Evolutionary conservation across 37 sponge, comb jelly and placozoan genomes (phyloP), one percentile per base, ranked within the genome.

Genomic region (Oopsacas minuta): DNA sequence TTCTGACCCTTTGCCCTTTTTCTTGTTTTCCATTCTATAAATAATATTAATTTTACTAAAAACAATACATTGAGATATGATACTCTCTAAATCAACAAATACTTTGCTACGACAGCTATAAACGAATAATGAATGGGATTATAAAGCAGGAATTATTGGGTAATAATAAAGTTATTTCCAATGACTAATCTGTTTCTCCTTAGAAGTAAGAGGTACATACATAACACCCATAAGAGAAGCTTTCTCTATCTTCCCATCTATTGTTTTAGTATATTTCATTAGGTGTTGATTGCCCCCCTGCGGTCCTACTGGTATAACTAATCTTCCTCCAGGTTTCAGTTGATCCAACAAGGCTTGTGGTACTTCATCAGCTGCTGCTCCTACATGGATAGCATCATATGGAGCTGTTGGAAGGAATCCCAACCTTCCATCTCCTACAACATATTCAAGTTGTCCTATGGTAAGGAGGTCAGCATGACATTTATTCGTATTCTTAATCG

Each of bases 331-430:
- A 30, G 89, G 90, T 38, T 93, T 91, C 42, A 97, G 88, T 86
- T 97, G 99, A 32, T 93, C 90, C 36, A 94, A 38, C 23, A 96
- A 23, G 23, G 95, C 90, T 37, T 90, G 82, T 8, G 99, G 95
- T 0, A 92, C 86, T 0, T 23, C 84, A 12, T 88, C 87, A 25
- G 99, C 95, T 36, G 99, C 99, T 52, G 99, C 99, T 38, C 99
- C 99, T 36, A 97, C 99, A 83, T 97, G 99, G 37, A 97, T 97
- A 38, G 93, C 93, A 93, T 97, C 99, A 83, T 88, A 97, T 0
- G 93, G 95, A 0, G 93, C 93, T 30, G 52, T 83, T 0, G 88
- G 88, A 17, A 87, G 37, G 83, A 91, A 97, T 0, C 99, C 99
- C 35, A 87, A 25, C 38, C 99, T 82, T 0, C 99, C 99, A 75